Conservation (phyloP, 2,888 invertebrate species). For the Onchidella celtica region DNA sequence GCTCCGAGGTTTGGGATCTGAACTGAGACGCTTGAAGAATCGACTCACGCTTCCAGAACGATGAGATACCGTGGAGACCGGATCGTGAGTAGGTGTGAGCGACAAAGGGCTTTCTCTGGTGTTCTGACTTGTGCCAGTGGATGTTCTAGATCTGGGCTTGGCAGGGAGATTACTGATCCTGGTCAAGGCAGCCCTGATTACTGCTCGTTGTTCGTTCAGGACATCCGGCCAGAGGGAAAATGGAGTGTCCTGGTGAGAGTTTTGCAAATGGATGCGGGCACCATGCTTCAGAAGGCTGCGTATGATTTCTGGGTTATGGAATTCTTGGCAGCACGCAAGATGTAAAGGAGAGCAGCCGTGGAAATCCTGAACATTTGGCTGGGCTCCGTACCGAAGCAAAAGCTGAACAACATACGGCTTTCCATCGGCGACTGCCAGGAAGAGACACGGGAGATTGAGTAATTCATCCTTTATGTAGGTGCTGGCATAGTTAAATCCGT, state of each 20-base stretch:
- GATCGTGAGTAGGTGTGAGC: conserved; percentile 25
- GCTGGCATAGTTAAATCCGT: conserved; percentile 18
- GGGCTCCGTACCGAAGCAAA: conserved; percentile 83
- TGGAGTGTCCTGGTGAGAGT: conserved; percentile 82
- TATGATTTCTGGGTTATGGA: conserved; percentile 82
- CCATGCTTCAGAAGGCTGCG: conserved; percentile 82
- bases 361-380: conserved; percentile 82
- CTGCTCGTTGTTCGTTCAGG: conserved; percentile 81
- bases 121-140: conserved; percentile 8
- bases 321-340: conserved; percentile 83
- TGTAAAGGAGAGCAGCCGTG: conserved; percentile 84
- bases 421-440: conserved; percentile 83
- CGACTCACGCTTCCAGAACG: conserved; percentile 57
- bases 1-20: conserved; percentile 51
- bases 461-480: conserved; percentile 78
- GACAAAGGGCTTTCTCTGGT: conserved; percentile 23
- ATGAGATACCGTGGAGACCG: conserved; percentile 32
- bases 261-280: conserved; percentile 80
- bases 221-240: conserved; percentile 82
- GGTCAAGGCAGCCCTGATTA: conserved; percentile 79
- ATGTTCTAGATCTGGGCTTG: conserved; percentile 29
- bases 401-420: conserved; percentile 82
- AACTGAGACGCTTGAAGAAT: conserved; percentile 58
- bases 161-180: not conserved
- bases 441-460: conserved; percentile 83